phyloP scores from a whole-genome alignment of 1,140 invertebrate genomes.

The Drosophila mauritiana region DNA sequence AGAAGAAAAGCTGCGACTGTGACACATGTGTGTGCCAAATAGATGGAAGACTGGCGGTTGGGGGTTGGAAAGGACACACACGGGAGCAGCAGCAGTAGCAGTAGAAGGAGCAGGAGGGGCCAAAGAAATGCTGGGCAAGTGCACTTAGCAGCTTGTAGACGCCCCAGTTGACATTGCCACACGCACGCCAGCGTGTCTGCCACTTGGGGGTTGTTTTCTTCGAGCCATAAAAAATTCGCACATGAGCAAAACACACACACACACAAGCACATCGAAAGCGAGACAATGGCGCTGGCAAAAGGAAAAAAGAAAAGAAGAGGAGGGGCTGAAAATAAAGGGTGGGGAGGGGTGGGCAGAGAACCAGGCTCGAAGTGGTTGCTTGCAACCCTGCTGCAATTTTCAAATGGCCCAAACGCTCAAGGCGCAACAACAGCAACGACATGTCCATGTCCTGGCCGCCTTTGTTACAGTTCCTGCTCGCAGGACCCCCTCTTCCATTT shows the following conservation, averaged over 20 bases:
- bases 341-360: background rate
- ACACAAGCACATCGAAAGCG: conserved; percentile 8
- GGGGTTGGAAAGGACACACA: background rate
- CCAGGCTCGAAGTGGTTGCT: conserved; percentile 61
- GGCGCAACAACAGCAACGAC: conserved; percentile 60
- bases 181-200: conserved; percentile 34
- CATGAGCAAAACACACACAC: conserved; percentile 59
- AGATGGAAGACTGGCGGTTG: background rate
- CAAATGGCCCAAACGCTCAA: conserved; percentile 80
- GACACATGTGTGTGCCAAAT: conserved; percentile 8
- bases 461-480: conserved; percentile 48
- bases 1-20: conserved; percentile 29
- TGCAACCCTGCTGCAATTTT: conserved; percentile 70
- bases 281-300: conserved; percentile 63
- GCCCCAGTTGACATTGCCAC: conserved; percentile 81
- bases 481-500: background rate
- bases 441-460: conserved; percentile 71
- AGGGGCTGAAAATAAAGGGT: background rate
- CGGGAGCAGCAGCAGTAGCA: too few species aligned
- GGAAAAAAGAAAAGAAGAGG: background rate
- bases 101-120: background rate
- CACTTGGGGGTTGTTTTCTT: conserved; percentile 78
- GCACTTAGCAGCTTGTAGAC: conserved; percentile 81
- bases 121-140: conserved; percentile 74
- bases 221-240: conserved; percentile 76